These are phyloP conservation scores for Norana najaformis DNA, from an alignment of 2,888 invertebrate genomes.

Conservation along the genomic window DNA sequence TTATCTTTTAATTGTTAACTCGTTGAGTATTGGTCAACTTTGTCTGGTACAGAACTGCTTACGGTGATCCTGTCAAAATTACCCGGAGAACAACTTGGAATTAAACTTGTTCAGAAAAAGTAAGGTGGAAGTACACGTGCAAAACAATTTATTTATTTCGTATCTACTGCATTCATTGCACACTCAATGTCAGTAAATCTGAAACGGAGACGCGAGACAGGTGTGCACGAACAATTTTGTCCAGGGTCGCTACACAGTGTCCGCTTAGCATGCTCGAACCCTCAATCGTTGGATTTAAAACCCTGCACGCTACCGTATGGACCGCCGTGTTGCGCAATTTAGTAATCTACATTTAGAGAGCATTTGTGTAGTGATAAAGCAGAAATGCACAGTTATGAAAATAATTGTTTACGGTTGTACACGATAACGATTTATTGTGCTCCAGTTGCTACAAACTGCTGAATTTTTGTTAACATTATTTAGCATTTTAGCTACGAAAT, in stretches of 20 bases:
- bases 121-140: slow-evolving; percentile 40
- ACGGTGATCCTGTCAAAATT: slow-evolving; percentile 61
- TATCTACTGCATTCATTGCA: neutral
- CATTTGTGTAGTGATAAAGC: neutral
- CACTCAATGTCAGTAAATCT: neutral
- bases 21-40: neutral
- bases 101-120: slow-evolving; percentile 62
- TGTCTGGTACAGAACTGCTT: slow-evolving; percentile 57
- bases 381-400: neutral
- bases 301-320: neutral
- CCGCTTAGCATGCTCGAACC: neutral
- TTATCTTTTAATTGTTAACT: neutral
- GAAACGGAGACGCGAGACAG: neutral
- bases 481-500: no score
- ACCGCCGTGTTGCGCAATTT: neutral
- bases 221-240: neutral
- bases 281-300: neutral
- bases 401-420: no score
- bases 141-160: neutral
- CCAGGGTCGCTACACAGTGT: neutral
- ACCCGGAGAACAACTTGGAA: slow-evolving; percentile 62
- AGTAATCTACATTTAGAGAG: neutral
- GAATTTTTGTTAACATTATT: no score
- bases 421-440: no score
- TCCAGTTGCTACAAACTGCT: no score